Percentiles rank a stretch among this genome's conserved stretches.
These are phyloP conservation scores for Choloepus didactylus DNA, from an alignment of 2,797 vertebrate species.

Conservation along the genomic window DNA sequence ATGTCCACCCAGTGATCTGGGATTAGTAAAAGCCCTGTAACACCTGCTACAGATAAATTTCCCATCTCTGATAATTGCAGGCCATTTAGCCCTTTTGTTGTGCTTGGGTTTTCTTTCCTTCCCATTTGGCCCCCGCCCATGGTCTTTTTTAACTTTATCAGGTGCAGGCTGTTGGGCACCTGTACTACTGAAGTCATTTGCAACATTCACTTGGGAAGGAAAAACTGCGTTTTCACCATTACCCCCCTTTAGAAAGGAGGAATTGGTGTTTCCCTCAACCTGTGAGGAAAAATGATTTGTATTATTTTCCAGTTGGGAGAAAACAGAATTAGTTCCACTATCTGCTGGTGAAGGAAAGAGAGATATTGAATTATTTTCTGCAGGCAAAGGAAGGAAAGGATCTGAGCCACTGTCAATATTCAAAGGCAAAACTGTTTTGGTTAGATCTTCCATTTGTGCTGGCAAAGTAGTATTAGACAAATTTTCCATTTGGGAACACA, in stretches of 20 bases:
- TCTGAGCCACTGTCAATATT: slow-evolving; percentile 94
- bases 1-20: slow-evolving; percentile 97
- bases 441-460: slow-evolving; percentile 88
- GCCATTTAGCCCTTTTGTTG: slow-evolving; percentile 95
- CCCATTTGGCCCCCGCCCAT: slow-evolving; percentile 82
- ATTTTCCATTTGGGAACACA: slow-evolving; percentile 88
- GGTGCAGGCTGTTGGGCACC: slow-evolving; percentile 81
- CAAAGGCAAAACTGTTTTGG: slow-evolving; percentile 91
- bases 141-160: slow-evolving; percentile 87
- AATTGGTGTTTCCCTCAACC: slow-evolving; percentile 87
- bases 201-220: slow-evolving; percentile 84
- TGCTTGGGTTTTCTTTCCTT: slow-evolving; percentile 91
- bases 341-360: slow-evolving; percentile 92
- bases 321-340: slow-evolving; percentile 88
- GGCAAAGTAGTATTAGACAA: slow-evolving; percentile 86
- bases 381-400: slow-evolving; percentile 94
- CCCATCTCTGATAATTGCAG: slow-evolving; percentile 95
- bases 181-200: slow-evolving; percentile 85
- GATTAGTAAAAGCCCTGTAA: slow-evolving; percentile 95
- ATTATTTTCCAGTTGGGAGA: slow-evolving; percentile 90
- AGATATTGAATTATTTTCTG: slow-evolving; percentile 90
- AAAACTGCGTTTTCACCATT: slow-evolving; percentile 87
- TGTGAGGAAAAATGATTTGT: slow-evolving; percentile 87
- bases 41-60: slow-evolving; percentile 97
- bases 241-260: slow-evolving; percentile 88